These are phyloP conservation scores for Drosophila nannoptera DNA, from an alignment of 1,140 invertebrate species.

Conservation along the genomic window DNA sequence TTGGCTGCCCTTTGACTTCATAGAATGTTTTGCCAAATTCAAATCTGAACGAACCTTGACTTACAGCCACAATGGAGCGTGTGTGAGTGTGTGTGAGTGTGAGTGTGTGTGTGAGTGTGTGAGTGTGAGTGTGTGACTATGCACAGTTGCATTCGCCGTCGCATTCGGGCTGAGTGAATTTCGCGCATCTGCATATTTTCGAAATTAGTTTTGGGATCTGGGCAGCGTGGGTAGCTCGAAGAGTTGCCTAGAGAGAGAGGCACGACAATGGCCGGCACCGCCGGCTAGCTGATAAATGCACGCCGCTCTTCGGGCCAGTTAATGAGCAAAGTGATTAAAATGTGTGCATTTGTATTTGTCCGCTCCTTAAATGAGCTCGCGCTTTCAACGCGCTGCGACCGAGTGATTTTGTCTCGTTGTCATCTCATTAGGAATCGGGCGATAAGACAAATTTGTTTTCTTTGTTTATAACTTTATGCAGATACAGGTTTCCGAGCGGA, in stretches of 20 bases:
- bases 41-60: too few relatives aligned
- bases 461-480: constrained; percentile 77
- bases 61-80: too few relatives aligned
- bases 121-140: background rate
- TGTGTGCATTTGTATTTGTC: constrained; percentile 78
- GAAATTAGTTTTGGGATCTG: constrained; percentile 4
- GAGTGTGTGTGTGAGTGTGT: background rate
- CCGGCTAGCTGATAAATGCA: too few relatives aligned
- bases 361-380: constrained; percentile 76
- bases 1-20: background rate
- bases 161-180: background rate
- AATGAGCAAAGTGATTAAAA: constrained; percentile 78
- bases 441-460: constrained; percentile 79
- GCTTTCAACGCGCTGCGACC: constrained; percentile 67
- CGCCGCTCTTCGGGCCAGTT: constrained; percentile 36
- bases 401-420: constrained; percentile 75
- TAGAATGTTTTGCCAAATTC: background rate
- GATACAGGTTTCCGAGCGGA: constrained; percentile 59
- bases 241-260: background rate
- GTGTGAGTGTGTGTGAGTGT: too few relatives aligned
- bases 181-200: constrained; percentile 6
- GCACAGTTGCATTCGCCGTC: background rate
- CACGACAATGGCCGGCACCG: too few relatives aligned
- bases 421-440: constrained; percentile 77
- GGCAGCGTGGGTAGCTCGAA: constrained; percentile 12